Conservation (phyloP, 2,888 invertebrate genomes). For the Platerodrilus igneus region DNA sequence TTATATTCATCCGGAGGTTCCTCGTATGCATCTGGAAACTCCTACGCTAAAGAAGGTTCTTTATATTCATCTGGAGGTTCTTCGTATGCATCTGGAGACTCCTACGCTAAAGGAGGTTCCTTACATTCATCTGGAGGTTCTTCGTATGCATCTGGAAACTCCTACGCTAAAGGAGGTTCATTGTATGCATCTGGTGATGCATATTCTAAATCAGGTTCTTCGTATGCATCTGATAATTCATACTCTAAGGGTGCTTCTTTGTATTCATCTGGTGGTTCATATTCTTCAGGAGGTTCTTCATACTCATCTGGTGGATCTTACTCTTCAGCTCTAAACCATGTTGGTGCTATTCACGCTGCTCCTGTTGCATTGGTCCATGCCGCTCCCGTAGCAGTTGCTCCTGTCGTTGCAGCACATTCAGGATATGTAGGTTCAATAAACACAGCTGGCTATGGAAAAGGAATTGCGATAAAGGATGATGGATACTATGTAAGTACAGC, state of each 20-base stretch:
- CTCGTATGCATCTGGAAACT: constrained; percentile 8
- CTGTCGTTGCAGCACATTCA: constrained; percentile 9
- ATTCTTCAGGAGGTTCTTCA: constrained; percentile 5
- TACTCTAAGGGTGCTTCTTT: no score
- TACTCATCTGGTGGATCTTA: constrained; percentile 15
- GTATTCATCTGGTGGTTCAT: constrained; percentile 9
- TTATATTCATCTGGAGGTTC: constrained; percentile 17
- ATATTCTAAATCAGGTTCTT: neutral
- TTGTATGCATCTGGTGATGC: no score
- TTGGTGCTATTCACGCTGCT: constrained; percentile 16
- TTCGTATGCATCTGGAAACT: constrained; percentile 1
- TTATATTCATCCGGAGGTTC: no score
- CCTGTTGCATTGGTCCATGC: constrained; percentile 33
- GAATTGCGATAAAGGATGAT: constrained; percentile 23
- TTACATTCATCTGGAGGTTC: no score
- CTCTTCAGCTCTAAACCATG: constrained; percentile 5
- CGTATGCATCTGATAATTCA: neutral
- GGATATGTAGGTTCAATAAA: constrained; percentile 16
- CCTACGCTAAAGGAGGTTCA: no score
- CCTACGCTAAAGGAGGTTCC: no score
- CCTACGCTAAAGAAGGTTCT: constrained; percentile 6
- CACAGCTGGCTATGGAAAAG: constrained; percentile 17
- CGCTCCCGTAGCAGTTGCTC: constrained; percentile 8
- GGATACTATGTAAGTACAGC: constrained; percentile 26
- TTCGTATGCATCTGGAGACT: constrained; percentile 1